Percentiles rank a stretch among this genome's conserved stretches.
Evolutionary conservation across 64 coral and sea anemone genomes (phyloP).

Genomic region (Pocillopora damicornis): DNA sequence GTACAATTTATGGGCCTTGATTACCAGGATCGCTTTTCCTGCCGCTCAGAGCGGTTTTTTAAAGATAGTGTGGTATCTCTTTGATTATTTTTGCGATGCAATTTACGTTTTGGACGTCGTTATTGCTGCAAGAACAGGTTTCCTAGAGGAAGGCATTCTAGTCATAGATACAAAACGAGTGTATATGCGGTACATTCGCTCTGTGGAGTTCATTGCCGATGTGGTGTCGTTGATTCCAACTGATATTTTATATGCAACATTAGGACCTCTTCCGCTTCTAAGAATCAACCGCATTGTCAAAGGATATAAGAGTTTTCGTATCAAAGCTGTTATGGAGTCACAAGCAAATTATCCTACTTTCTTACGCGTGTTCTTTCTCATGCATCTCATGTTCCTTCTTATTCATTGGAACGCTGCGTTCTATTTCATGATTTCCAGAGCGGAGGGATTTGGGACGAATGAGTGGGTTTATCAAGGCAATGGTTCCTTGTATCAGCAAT

Average conservation of each 20-base stretch:
- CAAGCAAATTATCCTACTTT: conserved; percentile 89
- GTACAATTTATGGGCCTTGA: conserved; percentile 96
- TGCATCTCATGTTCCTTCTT: conserved; percentile 93
- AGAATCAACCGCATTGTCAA: conserved; percentile 83
- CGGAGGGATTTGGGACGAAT: conserved; percentile 94
- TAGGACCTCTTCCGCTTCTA: conserved; percentile 65
- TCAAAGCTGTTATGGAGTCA: conserved; percentile 86
- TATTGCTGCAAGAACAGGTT: conserved; percentile 72
- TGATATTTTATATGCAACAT: conserved; percentile 69
- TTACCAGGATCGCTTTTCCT: conserved; percentile 80
- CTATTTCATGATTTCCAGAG: conserved; percentile 78
- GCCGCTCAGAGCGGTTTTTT: conserved; percentile 63
- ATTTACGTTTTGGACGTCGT: conserved; percentile 79
- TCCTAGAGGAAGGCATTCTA: conserved; percentile 87
- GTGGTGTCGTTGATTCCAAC: conserved; percentile 73
- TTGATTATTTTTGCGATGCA: conserved; percentile 85
- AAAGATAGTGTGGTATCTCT: conserved; percentile 61
- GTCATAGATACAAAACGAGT: conserved; percentile 56
- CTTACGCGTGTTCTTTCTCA: conserved; percentile 85
- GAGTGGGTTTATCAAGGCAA: conserved; percentile 90
- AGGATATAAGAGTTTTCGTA: conserved; percentile 78
- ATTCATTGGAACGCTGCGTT: conserved; percentile 97
- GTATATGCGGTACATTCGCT: conserved; percentile 53
- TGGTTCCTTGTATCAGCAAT: conserved; percentile 87
- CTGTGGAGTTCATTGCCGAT: conserved; percentile 65